Evolutionary conservation across 2,797 vertebrate species (phyloP), one percentile per base, ranked within the genome.

Genomic region (Gorsachius magnificus): DNA sequence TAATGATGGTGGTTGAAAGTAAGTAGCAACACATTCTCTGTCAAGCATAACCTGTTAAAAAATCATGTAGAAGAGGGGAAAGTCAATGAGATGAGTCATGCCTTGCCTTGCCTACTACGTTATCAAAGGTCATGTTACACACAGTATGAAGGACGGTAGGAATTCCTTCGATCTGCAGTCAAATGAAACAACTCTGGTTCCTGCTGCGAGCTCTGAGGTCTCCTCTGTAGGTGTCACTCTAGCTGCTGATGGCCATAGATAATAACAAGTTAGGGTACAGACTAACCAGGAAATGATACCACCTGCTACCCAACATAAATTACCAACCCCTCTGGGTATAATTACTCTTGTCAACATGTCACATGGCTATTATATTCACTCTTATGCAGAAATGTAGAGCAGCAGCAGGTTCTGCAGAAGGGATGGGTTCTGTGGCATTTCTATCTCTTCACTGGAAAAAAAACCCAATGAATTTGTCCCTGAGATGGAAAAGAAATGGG

Each of bases 291-390:
- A 93, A 96, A 96, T 79, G 48, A 89, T 92, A 82, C 89, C 95
- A 96, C 85, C 96, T 96, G 95, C 90, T 94, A 86, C 93, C 94
- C 87, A 90, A 91, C 57, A 94, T 81, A 95, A 96, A 96, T 94
- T 93, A 76, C 93, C 65, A 71, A 8, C 57, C 57, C 94, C 92
- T 83, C 76, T 92, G 95, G 84, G 93, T 92, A 85, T 91, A 96
- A 95, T 95, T 97, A 93, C 71, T 95, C 90, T 80, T 81, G 70
- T 96, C 95, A 96, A 88, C 1, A 28, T 88, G 93, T 94, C 95
- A 95, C 91, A 93, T 66, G 79, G 93, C 77, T 93, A 36, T 95
- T 90, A 84, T 6, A 87, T 36, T 68, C 64, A 28, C 51, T 69
- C n/a, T 38, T 51, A 88, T 43, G 70, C 69, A 94, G 92, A 83